Percentiles rank a stretch among this genome's conserved stretches.
Evolutionary conservation across 2,113 vertebrate species (phyloP).

Genomic region (Oncorhynchus tshawytscha): DNA sequence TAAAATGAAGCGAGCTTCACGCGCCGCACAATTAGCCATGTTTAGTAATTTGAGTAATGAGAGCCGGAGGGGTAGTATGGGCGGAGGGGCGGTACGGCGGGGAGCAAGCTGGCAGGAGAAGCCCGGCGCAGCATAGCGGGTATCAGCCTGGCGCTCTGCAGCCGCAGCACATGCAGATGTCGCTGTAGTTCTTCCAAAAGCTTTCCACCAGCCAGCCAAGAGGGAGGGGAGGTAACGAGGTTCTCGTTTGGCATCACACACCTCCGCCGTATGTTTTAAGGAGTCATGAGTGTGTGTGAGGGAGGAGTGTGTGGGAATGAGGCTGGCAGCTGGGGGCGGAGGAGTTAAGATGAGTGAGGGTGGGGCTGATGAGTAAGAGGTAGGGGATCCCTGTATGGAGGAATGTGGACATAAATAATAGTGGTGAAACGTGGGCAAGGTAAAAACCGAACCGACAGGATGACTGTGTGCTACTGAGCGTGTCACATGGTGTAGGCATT

Average conservation of each 20-base stretch:
- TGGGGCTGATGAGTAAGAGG: constrained; percentile 29
- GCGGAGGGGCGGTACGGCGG: constrained; percentile 36
- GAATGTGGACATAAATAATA: constrained; percentile 83
- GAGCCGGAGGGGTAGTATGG: constrained; percentile 51
- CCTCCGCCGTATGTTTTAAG: constrained; percentile 58
- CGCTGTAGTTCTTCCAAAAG: constrained; percentile 99
- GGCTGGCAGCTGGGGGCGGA: constrained; percentile 47
- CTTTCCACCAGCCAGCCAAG: constrained; percentile 64
- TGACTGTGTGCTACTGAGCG: constrained; percentile 63
- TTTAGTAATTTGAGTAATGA: constrained; percentile 75
- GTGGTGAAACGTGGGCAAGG: constrained; percentile 73
- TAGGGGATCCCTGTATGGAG: constrained; percentile 60
- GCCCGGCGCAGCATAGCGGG: constrained; percentile 54
- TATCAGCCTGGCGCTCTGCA: constrained; percentile 77
- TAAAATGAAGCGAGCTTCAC: constrained; percentile 85
- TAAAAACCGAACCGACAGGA: constrained; percentile 68
- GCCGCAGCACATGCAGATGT: constrained; percentile 96
- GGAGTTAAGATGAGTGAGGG: constrained; percentile 43
- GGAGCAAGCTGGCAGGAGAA: constrained; percentile 48
- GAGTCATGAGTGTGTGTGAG: constrained; percentile 39
- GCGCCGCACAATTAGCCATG: constrained; percentile 83
- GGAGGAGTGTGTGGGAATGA: constrained; percentile 47
- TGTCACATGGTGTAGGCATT: constrained; percentile 81
- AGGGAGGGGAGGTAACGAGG: constrained; percentile 80
- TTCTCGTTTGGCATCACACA: constrained; percentile 73